These are phyloP conservation scores for Morone saxatilis DNA, from an alignment of 2,113 vertebrate genomes.

Conservation along the genomic window DNA sequence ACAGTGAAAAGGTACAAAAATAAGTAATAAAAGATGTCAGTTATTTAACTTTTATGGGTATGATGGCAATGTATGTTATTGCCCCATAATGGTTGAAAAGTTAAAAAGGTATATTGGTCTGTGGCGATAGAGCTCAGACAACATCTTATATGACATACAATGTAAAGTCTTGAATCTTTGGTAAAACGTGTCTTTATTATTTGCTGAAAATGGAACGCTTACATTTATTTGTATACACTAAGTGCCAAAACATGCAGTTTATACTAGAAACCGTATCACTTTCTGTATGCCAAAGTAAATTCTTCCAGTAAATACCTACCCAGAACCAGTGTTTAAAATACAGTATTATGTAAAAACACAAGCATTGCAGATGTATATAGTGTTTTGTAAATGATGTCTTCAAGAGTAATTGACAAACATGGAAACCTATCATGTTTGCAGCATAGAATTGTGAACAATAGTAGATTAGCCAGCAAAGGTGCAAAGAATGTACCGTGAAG, in stretches of 20 bases:
- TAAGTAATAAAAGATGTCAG: not conserved
- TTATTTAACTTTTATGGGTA: not conserved
- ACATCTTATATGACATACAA: too few species aligned
- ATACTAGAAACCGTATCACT: too few species aligned
- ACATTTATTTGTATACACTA: too few species aligned
- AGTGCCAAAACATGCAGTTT: too few species aligned
- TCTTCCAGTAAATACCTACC: too few species aligned
- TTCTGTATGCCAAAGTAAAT: too few species aligned
- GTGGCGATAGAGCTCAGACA: too few species aligned
- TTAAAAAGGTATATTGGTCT: not conserved
- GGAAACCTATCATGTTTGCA: not conserved
- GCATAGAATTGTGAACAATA: conserved; percentile 1
- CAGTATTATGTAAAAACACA: not conserved
- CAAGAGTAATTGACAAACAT: not conserved
- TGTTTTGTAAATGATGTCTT: not conserved
- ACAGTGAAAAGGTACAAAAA: not conserved
- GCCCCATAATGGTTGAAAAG: too few species aligned
- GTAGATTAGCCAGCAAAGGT: conserved; percentile 8
- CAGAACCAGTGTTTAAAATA: not conserved
- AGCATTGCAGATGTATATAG: not conserved
- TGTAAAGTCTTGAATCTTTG: too few species aligned
- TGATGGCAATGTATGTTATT: too few species aligned
- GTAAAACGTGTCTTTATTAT: too few species aligned
- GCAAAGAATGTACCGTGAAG: conserved; percentile 35
- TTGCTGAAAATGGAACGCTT: too few species aligned